Evolutionary conservation across 2,113 vertebrate species (phyloP).

Genomic region (Aptenodytes patagonicus): DNA sequence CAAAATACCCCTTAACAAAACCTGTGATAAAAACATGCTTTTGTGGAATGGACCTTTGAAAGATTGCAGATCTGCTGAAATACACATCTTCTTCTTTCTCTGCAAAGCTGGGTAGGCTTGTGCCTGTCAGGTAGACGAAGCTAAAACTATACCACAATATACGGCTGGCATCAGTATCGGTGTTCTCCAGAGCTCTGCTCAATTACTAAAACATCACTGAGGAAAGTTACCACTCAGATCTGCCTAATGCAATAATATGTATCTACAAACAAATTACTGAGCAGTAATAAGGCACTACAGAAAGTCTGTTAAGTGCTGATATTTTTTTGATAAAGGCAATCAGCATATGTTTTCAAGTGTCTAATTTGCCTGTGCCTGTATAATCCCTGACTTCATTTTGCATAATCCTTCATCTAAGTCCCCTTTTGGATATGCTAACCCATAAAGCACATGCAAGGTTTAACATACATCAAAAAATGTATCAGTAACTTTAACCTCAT

Average conservation of each 20-base stretch:
- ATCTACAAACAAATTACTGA: neutral
- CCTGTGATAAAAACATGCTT: neutral
- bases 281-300: neutral
- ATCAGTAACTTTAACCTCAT: neutral
- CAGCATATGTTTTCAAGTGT: neutral
- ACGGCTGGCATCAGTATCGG: neutral
- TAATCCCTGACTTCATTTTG: neutral
- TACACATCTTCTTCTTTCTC: neutral
- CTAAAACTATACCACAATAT: neutral
- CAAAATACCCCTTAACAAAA: neutral
- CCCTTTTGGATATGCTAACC: neutral
- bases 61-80: neutral
- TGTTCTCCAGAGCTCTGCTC: neutral
- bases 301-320: neutral
- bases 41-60: neutral
- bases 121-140: neutral
- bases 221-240: neutral
- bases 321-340: conserved; percentile 15
- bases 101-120: neutral
- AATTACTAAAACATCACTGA: neutral
- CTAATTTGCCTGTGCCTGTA: neutral
- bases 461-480: neutral
- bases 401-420: neutral
- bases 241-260: neutral
- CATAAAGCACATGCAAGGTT: neutral